phyloP scores from a whole-genome alignment of 2,797 vertebrate species.

The Thunnus albacares region DNA sequence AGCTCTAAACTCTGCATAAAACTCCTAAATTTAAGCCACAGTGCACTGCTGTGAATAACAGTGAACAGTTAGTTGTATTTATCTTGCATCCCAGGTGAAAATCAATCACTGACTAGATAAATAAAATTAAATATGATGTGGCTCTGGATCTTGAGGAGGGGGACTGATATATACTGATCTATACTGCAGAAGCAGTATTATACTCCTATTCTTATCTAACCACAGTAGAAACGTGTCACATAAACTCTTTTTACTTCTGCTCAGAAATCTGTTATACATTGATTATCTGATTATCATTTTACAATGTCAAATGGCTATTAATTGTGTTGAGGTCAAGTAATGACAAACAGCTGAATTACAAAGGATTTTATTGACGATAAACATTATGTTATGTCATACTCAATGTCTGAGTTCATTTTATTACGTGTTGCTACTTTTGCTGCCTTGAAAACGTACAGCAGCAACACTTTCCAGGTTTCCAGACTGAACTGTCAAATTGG shows the following conservation, averaged over 20 bases:
- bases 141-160: neutral
- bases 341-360: constrained; percentile 18
- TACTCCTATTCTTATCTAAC: neutral
- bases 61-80: constrained; percentile 3
- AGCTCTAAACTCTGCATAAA: neutral
- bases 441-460: constrained; percentile 19
- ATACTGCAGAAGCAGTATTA: no score
- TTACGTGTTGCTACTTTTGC: constrained; percentile 8
- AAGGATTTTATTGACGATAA: neutral
- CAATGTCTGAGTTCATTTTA: constrained; percentile 7
- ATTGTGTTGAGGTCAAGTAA: constrained; percentile 5
- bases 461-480: constrained; percentile 55
- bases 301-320: neutral
- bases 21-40: neutral
- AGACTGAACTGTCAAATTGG: constrained; percentile 66
- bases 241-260: neutral
- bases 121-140: neutral
- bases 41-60: constrained; percentile 1
- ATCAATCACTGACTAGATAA: neutral
- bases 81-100: neutral
- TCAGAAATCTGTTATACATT: neutral
- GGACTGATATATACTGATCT: no score
- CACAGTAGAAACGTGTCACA: neutral
- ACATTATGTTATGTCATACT: neutral
- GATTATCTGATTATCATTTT: neutral